These are phyloP conservation scores for Lithophane socia DNA, from an alignment of 2,888 invertebrate species.

Conservation along the genomic window DNA sequence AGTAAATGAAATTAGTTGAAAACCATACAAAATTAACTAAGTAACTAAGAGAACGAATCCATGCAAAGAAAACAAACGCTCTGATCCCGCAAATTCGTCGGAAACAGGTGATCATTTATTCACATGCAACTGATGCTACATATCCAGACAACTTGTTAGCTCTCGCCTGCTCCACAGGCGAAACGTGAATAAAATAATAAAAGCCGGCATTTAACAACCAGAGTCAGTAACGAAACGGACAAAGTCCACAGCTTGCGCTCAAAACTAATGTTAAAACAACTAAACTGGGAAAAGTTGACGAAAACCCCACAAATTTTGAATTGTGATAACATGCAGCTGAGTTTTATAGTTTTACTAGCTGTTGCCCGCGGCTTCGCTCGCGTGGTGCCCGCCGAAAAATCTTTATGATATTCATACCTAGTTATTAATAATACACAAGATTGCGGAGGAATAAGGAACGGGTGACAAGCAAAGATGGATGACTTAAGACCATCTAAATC, in stretches of 20 bases:
- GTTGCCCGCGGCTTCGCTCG: too few species aligned
- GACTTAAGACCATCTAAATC: too few species aligned
- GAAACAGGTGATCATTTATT: constrained; percentile 18
- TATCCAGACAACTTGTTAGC: constrained; percentile 2
- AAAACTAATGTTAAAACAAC: constrained; percentile 45
- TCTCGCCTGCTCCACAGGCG: neutral
- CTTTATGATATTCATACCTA: too few species aligned
- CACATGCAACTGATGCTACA: constrained; percentile 18
- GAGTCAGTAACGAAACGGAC: constrained; percentile 2
- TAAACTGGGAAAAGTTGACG: constrained; percentile 28
- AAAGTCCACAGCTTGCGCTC: constrained; percentile 38
- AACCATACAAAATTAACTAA: neutral
- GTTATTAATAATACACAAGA: too few species aligned
- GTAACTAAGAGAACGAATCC: neutral
- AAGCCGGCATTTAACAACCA: constrained; percentile 16
- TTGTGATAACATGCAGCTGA: neutral
- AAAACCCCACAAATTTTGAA: constrained; percentile 14
- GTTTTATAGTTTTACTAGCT: constrained; percentile 9
- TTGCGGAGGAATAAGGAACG: too few species aligned
- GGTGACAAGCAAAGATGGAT: too few species aligned
- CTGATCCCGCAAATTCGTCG: neutral
- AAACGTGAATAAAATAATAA: constrained; percentile 45
- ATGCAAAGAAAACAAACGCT: constrained; percentile 2
- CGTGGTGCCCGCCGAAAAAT: too few species aligned
- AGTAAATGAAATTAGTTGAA: neutral